A percentile compares a stretch with the other conserved stretches of the same genome.
Conservation (phyloP, 2,888 invertebrate genomes). For the Rhagium mordax region DNA sequence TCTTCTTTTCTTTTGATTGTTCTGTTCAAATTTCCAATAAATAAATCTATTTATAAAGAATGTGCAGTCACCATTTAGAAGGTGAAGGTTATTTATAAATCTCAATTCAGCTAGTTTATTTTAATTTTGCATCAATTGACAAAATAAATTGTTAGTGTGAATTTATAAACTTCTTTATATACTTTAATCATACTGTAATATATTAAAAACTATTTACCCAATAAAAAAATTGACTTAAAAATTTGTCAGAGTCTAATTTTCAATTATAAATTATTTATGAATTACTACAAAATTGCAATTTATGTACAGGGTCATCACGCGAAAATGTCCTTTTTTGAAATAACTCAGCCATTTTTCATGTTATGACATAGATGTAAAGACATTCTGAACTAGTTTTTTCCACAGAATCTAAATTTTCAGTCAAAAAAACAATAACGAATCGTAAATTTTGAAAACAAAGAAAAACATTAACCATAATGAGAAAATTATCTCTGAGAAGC, state of each 20-base stretch:
- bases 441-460: no score
- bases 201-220: background rate
- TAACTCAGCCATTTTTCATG: no score
- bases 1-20: no score
- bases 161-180: background rate
- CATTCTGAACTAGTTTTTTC: no score
- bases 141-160: background rate
- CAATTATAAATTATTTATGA: background rate
- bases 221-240: background rate
- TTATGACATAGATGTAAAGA: no score
- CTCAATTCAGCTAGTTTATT: constrained; percentile 29
- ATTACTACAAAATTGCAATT: no score
- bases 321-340: no score
- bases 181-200: background rate
- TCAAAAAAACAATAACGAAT: no score
- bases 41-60: background rate
- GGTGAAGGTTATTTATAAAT: constrained; percentile 30
- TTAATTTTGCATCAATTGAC: constrained; percentile 18
- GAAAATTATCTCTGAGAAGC: no score
- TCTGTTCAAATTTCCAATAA: background rate
- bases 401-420: no score
- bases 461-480: no score
- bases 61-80: background rate
- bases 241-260: background rate
- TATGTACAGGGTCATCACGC: no score